A percentile compares a stretch with the other conserved stretches of the same genome.
Conservation (phyloP, 2,888 invertebrate species). For the Hirudinaria manillensis region DNA sequence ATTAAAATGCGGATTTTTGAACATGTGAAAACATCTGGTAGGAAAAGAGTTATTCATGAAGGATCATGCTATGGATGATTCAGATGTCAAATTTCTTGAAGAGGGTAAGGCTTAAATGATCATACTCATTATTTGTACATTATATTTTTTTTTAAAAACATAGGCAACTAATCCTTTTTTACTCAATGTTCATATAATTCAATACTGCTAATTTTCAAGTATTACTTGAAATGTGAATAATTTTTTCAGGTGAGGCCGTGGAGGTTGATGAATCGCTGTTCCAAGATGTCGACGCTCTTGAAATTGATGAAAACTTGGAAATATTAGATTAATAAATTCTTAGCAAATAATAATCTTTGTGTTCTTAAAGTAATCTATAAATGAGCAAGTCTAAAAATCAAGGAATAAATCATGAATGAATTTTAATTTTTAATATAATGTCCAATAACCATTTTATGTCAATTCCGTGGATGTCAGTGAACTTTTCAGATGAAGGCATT, state of each 20-base stretch:
- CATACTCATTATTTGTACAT: too few species aligned
- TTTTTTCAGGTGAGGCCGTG: constrained; percentile 45
- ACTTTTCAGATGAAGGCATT: constrained; percentile 2
- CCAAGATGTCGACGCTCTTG: constrained; percentile 53
- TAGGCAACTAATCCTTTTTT: neutral
- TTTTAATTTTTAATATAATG: too few species aligned
- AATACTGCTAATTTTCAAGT: too few species aligned
- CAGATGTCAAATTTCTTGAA: constrained; percentile 89
- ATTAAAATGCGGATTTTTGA: neutral
- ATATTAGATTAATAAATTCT: constrained; percentile 16
- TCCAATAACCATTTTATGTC: too few species aligned
- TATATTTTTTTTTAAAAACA: too few species aligned
- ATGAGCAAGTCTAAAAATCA: neutral
- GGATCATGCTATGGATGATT: constrained; percentile 86
- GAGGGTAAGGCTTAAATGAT: constrained; percentile 60
- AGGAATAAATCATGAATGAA: too few species aligned
- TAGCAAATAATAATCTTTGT: neutral
- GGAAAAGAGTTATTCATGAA: constrained; percentile 87
- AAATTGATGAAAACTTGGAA: constrained; percentile 44
- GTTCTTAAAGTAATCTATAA: too few species aligned
- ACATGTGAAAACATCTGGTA: constrained; percentile 34
- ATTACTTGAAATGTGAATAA: neutral
- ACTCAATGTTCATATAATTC: neutral
- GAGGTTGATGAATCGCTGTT: constrained; percentile 54
- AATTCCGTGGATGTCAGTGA: too few species aligned